Evolutionary conservation across 1,140 invertebrate species (phyloP).

Genomic region (Rhopalosiphum padi): DNA sequence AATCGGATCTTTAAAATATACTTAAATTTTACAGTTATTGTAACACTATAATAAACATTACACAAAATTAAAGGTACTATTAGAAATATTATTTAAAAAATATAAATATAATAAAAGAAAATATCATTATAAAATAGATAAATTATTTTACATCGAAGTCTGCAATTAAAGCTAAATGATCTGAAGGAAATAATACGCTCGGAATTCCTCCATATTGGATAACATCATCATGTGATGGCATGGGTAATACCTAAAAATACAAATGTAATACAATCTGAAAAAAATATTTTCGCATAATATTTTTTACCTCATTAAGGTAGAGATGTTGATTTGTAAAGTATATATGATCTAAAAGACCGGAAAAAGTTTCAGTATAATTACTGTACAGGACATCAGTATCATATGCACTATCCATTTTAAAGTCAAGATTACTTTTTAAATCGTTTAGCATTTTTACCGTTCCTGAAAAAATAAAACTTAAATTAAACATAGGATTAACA

Average conservation of each 20-base stretch:
- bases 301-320: constrained; percentile 6
- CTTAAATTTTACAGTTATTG: neutral
- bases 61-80: neutral
- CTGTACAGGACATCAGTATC: neutral
- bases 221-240: constrained; percentile 80
- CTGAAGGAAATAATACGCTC: constrained; percentile 86
- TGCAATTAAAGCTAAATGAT: constrained; percentile 87
- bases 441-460: neutral
- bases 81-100: neutral
- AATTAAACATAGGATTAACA: neutral
- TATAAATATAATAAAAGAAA: neutral
- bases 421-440: constrained; percentile 11
- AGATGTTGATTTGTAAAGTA: constrained; percentile 37
- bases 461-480: neutral
- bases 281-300: neutral
- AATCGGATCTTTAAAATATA: neutral
- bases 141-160: constrained; percentile 73
- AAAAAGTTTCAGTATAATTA: constrained; percentile 38
- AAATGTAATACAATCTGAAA: neutral
- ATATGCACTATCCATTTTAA: constrained; percentile 26
- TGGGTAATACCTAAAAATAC: constrained; percentile 73
- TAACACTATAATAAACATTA: neutral
- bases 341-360: constrained; percentile 42
- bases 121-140: neutral
- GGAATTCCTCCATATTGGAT: constrained; percentile 77